phyloP scores from a whole-genome alignment of 2,888 invertebrate genomes.

The Ferdinandea cuprea region DNA sequence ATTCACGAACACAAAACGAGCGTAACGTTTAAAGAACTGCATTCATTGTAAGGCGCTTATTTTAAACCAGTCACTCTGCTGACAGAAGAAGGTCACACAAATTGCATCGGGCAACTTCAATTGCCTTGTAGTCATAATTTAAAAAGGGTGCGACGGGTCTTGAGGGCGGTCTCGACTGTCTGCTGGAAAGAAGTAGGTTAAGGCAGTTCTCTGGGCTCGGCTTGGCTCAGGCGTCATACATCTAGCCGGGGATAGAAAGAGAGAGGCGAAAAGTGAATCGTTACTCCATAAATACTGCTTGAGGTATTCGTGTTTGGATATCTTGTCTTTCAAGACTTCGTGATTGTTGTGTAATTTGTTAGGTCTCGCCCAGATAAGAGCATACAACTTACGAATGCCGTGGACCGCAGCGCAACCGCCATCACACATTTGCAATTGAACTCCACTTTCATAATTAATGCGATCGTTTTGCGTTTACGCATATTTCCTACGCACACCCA shows the following conservation, averaged over 20 bases:
- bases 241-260: neutral
- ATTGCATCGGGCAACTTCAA: constrained; percentile 37
- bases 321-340: constrained; percentile 27
- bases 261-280: constrained; percentile 50
- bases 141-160: constrained; percentile 69
- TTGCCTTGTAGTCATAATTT: constrained; percentile 16
- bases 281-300: constrained; percentile 35
- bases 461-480: constrained; percentile 52
- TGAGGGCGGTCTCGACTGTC: constrained; percentile 63
- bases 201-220: constrained; percentile 76
- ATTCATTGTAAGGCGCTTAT: neutral
- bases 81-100: constrained; percentile 66
- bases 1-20: neutral
- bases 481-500: constrained; percentile 62
- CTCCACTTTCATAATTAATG: constrained; percentile 71
- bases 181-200: constrained; percentile 76
- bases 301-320: constrained; percentile 32
- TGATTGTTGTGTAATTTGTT: constrained; percentile 52
- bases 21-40: constrained; percentile 42
- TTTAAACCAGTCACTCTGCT: constrained; percentile 49
- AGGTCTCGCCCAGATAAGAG: constrained; percentile 57
- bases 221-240: constrained; percentile 38
- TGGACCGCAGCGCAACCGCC: constrained; percentile 21
- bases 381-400: constrained; percentile 9
- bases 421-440: constrained; percentile 62